phyloP scores from a whole-genome alignment of 2,797 vertebrate genomes.

The Lepus oiostolus region DNA sequence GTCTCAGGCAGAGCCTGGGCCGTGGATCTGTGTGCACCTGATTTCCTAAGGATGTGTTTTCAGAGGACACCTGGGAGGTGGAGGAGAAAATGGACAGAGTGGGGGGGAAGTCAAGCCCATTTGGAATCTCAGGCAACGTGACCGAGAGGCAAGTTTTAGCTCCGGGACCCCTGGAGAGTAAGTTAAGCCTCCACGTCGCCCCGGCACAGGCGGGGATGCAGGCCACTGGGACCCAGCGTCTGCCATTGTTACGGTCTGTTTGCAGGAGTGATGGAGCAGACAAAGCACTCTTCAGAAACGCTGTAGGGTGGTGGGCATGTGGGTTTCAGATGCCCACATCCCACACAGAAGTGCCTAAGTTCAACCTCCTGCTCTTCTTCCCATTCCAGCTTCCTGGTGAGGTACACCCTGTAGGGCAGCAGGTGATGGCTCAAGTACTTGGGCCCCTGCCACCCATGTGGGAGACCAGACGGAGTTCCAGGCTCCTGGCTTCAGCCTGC shows the following conservation, averaged over 20 bases:
- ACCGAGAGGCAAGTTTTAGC: background rate
- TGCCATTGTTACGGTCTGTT: background rate
- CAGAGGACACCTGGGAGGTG: background rate
- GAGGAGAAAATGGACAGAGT: background rate
- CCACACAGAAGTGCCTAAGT: too few relatives aligned
- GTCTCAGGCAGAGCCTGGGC: background rate
- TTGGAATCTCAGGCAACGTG: background rate
- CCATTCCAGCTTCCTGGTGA: too few relatives aligned
- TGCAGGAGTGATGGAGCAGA: too few relatives aligned
- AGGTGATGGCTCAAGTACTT: too few relatives aligned
- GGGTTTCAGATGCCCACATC: too few relatives aligned
- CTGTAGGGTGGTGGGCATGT: too few relatives aligned
- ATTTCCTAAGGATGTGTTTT: background rate
- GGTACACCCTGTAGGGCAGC: too few relatives aligned
- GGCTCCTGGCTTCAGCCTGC: too few relatives aligned
- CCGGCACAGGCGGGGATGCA: background rate
- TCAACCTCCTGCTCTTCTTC: too few relatives aligned
- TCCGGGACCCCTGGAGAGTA: background rate
- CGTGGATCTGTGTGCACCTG: background rate
- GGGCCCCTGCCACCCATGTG: too few relatives aligned
- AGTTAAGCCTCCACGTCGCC: background rate
- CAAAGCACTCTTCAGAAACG: too few relatives aligned
- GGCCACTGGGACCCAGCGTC: background rate
- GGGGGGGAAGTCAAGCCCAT: background rate
- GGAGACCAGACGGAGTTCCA: too few relatives aligned